phyloP scores from a whole-genome alignment of 1,140 invertebrate genomes.

The Nasonia giraulti region DNA sequence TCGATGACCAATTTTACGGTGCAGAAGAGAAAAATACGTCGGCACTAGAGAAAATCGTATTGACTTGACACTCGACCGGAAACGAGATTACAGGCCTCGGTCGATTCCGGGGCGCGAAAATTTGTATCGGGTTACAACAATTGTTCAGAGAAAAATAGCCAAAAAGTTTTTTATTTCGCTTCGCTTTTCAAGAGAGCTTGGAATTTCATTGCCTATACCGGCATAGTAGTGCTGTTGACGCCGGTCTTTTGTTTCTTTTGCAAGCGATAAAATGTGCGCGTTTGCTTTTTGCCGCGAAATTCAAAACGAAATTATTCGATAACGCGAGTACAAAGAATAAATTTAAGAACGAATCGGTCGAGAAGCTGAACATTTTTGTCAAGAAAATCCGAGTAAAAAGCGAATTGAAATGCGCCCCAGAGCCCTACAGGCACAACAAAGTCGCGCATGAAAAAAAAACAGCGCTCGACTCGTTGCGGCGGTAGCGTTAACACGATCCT shows the following conservation, averaged over 20 bases:
- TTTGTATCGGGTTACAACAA: constrained; percentile 4
- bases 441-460: constrained; percentile 18
- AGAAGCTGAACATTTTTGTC: background rate
- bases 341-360: too few species aligned
- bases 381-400: background rate
- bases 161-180: background rate
- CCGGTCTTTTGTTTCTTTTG: background rate
- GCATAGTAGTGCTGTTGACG: background rate
- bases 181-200: constrained; percentile 3
- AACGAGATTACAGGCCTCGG: background rate
- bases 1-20: too few species aligned
- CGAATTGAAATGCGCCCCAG: constrained; percentile 65
- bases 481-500: constrained; percentile 46
- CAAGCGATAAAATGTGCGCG: too few species aligned
- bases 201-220: background rate
- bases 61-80: too few species aligned
- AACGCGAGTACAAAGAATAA: too few species aligned
- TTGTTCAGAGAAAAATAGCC: background rate
- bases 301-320: too few species aligned
- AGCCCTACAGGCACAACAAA: constrained; percentile 65
- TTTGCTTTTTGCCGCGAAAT: too few species aligned
- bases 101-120: background rate
- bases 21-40: too few species aligned
- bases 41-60: background rate
- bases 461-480: constrained; percentile 34